These are phyloP conservation scores for Nycteola revayana DNA, from an alignment of 2,888 invertebrate species.

Conservation along the genomic window DNA sequence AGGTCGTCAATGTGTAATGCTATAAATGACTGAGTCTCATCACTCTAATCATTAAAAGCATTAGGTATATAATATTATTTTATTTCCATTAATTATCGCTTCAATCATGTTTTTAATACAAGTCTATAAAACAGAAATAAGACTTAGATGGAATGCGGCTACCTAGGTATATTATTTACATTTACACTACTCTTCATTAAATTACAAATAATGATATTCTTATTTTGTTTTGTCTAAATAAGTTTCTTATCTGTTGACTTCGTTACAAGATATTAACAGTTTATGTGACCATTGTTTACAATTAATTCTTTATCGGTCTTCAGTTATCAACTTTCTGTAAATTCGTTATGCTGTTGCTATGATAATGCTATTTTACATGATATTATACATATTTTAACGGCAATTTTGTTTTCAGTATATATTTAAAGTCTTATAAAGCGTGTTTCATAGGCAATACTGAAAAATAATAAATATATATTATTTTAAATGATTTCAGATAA, in stretches of 20 bases:
- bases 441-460: background rate
- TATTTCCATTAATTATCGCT: too few species aligned
- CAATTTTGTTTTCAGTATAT: too few species aligned
- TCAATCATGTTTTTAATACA: too few species aligned
- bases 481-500: constrained; percentile 31
- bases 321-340: constrained; percentile 68
- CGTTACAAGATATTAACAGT: constrained; percentile 54
- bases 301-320: constrained; percentile 65
- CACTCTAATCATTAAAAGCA: too few species aligned
- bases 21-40: too few species aligned
- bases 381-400: too few species aligned
- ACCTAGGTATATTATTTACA: too few species aligned
- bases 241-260: constrained; percentile 56
- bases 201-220: constrained; percentile 33
- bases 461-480: too few species aligned
- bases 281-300: constrained; percentile 69
- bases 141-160: background rate
- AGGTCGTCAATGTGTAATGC: too few species aligned
- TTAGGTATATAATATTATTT: too few species aligned
- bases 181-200: constrained; percentile 23
- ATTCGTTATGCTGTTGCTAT: constrained; percentile 67
- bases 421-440: background rate
- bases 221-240: constrained; percentile 66
- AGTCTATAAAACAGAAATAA: too few species aligned
- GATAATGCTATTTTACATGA: constrained; percentile 43